Conservation (phyloP, 2,888 invertebrate genomes). For the Diarsia brunnea region DNA sequence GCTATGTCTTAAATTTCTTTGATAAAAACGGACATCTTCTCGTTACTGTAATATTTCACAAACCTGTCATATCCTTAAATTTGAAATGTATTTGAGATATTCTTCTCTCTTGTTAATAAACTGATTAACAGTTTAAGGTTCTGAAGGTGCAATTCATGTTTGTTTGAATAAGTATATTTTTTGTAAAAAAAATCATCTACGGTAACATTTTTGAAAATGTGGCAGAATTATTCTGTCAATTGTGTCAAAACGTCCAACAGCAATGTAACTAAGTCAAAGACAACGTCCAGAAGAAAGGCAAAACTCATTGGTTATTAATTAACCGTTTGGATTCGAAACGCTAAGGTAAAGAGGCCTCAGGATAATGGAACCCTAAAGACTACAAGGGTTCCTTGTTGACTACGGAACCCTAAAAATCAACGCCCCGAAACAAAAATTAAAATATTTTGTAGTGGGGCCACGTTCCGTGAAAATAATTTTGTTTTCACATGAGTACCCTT, state of each 20-base stretch:
- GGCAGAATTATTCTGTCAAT: slow-evolving; percentile 1
- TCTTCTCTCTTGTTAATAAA: background rate
- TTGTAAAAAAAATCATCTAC: background rate
- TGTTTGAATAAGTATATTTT: background rate
- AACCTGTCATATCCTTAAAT: slow-evolving; percentile 20
- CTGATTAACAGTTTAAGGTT: background rate
- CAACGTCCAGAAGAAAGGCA: background rate
- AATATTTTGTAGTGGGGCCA: too few species aligned
- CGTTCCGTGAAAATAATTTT: too few species aligned
- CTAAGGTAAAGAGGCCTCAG: too few species aligned
- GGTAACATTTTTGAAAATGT: background rate
- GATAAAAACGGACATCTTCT: background rate
- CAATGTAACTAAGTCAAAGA: background rate
- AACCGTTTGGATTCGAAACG: too few species aligned
- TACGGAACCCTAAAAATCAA: too few species aligned
- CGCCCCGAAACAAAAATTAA: too few species aligned
- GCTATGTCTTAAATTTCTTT: background rate
- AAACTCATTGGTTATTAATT: background rate
- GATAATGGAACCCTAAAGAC: too few species aligned
- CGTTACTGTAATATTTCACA: background rate
- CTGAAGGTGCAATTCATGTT: background rate
- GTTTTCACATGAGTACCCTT: too few species aligned
- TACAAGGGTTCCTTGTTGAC: too few species aligned
- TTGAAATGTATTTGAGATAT: slow-evolving; percentile 4
- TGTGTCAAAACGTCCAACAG: background rate